Conservation (phyloP, 2,113 vertebrate genomes). For the Coptodon bakossiorum region DNA sequence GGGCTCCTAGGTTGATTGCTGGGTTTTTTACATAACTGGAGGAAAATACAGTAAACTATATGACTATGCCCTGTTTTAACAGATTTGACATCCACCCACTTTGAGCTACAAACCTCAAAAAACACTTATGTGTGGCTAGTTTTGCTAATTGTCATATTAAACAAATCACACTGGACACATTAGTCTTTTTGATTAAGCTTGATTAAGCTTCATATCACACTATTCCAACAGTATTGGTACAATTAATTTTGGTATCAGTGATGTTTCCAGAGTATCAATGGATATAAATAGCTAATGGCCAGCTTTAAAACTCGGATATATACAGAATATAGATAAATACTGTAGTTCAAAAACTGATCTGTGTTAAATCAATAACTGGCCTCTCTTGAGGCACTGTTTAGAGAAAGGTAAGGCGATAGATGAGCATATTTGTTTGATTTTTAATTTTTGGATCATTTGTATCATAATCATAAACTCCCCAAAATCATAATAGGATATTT, state of each 20-base stretch:
- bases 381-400: neutral
- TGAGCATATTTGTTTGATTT: neutral
- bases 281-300: neutral
- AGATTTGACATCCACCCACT: neutral
- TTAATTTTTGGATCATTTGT: neutral
- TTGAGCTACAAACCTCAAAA: neutral
- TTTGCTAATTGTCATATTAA: neutral
- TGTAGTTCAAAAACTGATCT: neutral
- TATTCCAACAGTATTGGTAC: neutral
- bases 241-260: neutral
- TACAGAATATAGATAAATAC: neutral
- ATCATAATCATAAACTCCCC: neutral
- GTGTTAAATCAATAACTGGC: neutral
- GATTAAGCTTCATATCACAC: neutral
- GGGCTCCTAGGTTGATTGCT: constrained; percentile 56
- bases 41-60: constrained; percentile 35
- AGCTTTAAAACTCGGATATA: neutral
- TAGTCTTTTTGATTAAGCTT: neutral
- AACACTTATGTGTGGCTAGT: neutral
- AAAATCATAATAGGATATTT: neutral
- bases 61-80: neutral
- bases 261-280: neutral
- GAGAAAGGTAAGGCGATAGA: neutral
- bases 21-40: constrained; percentile 39
- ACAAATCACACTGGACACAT: neutral